Evolutionary conservation across 2,888 invertebrate genomes (phyloP), one percentile per base, ranked within the genome.

Genomic region (Epirrita christyi): DNA sequence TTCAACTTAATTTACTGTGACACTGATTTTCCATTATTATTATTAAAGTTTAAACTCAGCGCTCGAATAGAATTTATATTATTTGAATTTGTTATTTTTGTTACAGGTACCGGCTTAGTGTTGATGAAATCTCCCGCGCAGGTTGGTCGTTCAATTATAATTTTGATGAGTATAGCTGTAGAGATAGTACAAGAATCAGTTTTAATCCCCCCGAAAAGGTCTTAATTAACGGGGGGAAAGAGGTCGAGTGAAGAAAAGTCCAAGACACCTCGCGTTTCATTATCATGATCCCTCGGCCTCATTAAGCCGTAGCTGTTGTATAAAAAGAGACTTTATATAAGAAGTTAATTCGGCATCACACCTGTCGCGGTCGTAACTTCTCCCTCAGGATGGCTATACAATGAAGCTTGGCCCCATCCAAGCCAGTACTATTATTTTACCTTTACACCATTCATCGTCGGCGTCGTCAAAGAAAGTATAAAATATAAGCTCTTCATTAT

Each of bases 321-420:
- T 85, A 89, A 90, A 89, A 90, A 86, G 83, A 71, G 81, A 81
- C 81, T 85, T 86, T 89, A 86, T 88, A 88, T 85, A 87, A 88
- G 84, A 88, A 86, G 88, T 91, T 90, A 89, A 92, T 91, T 90
- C 86, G 80, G 76, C 84, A 86, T 88, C 88, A 85, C 91, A 92
- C 91, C 91, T 91, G 91, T 89, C 89, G 76, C 80, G 85, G 77
- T 89, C 90, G 86, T 91, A 91, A 91, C 87, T 90, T 84, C 72
- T 78, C 85, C 88, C 84, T 75, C 78, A 76, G 80, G 79, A 89
- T 86, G 72, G 83, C 78, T 84, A 80, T 80, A 90, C 89, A 88
- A 90, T 88, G 86, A 84, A 86, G 82, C 79, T 76, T 81, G 82
- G 78, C 80, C 80, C 77, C 81, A 71, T 75, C 75, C 72, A 74